Conservation (phyloP, 1,140 invertebrate genomes). For the Catajapyx aquilonaris region DNA sequence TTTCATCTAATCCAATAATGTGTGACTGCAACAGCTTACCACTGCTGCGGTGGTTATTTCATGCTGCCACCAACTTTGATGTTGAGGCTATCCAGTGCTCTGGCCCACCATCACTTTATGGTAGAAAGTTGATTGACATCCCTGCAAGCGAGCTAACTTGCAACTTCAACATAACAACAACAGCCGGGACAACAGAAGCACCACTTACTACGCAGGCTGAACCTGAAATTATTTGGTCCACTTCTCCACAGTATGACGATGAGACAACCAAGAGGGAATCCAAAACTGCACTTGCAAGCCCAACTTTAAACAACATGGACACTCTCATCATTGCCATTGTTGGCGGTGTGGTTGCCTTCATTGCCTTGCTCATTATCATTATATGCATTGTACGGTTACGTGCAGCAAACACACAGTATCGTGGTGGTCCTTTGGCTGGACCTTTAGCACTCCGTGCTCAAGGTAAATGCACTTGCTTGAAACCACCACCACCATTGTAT, state of each 20-base stretch:
- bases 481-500: slow-evolving; percentile 19
- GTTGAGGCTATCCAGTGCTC: slow-evolving; percentile 37
- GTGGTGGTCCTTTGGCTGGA: slow-evolving; percentile 36
- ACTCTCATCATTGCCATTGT: slow-evolving; percentile 80
- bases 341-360: slow-evolving; percentile 72
- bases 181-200: slow-evolving; percentile 25
- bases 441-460: slow-evolving; percentile 23
- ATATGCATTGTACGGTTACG: slow-evolving; percentile 60
- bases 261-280: slow-evolving; percentile 20
- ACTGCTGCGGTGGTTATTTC: slow-evolving; percentile 50
- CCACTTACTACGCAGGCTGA: slow-evolving; percentile 26
- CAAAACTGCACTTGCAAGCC: slow-evolving; percentile 16
- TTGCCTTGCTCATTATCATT: slow-evolving; percentile 63
- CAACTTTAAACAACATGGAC: slow-evolving; percentile 62
- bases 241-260: slow-evolving; percentile 34
- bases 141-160: slow-evolving; percentile 57
- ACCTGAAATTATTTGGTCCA: slow-evolving; percentile 70
- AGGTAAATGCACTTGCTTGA: slow-evolving; percentile 20
- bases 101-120: slow-evolving; percentile 40
- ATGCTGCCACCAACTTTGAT: slow-evolving; percentile 20
- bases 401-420: slow-evolving; percentile 31
- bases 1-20: slow-evolving; percentile 52
- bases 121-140: slow-evolving; percentile 44
- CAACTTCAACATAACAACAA: slow-evolving; percentile 26
- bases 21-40: slow-evolving; percentile 67